phyloP scores from a whole-genome alignment of 2,113 vertebrate species.

The Nothocercus julius region DNA sequence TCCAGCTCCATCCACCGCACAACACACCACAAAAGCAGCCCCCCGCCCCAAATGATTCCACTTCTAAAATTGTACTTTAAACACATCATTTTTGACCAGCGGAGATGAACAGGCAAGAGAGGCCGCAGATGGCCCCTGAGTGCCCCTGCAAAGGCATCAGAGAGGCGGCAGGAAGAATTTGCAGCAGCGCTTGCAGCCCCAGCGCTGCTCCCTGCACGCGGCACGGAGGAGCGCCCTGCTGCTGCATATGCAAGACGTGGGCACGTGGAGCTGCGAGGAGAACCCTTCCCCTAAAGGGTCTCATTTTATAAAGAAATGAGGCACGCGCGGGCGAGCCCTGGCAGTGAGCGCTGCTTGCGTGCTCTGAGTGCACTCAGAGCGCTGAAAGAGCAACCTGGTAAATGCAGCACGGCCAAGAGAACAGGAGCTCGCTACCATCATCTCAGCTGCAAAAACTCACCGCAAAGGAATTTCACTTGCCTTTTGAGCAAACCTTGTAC shows the following conservation, averaged over 20 bases:
- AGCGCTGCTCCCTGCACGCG: neutral
- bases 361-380: neutral
- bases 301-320: slow-evolving; percentile 62
- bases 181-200: too few relatives aligned
- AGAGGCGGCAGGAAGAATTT: too few relatives aligned
- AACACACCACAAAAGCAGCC: neutral
- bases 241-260: slow-evolving; percentile 62
- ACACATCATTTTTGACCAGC: fast-evolving
- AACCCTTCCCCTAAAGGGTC: slow-evolving; percentile 66
- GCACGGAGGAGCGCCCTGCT: slow-evolving; percentile 19
- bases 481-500: neutral
- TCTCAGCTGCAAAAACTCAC: neutral
- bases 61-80: neutral
- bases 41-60: neutral
- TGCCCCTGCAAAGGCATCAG: neutral
- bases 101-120: neutral
- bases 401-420: neutral
- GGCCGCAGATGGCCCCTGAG: neutral
- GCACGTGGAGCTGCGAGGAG: slow-evolving; percentile 12
- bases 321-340: neutral
- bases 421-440: too few relatives aligned
- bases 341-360: neutral
- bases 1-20: neutral
- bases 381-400: fast-evolving
- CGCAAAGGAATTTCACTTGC: neutral